phyloP scores from a whole-genome alignment of 2,113 vertebrate species.

The Gambusia holbrooki region DNA sequence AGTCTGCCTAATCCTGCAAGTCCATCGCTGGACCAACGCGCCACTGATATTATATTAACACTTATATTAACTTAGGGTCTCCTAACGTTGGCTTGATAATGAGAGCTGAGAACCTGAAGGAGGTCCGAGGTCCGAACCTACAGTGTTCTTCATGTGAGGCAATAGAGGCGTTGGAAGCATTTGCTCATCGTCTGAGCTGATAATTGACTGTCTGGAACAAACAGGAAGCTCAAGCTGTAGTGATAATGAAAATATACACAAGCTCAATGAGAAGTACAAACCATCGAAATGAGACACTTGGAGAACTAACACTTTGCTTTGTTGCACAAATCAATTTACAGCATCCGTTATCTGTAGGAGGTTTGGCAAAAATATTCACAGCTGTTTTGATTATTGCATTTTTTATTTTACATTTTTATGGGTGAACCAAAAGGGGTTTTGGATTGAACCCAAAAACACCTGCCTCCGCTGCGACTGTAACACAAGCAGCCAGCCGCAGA shows the following conservation, averaged over 20 bases:
- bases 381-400: background rate
- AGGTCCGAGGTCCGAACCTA: background rate
- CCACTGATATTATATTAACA: too few species aligned
- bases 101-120: too few species aligned
- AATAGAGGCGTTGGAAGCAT: too few species aligned
- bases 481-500: conserved; percentile 42
- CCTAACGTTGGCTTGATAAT: too few species aligned
- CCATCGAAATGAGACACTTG: background rate
- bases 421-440: background rate
- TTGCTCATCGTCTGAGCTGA: too few species aligned
- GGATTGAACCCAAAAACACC: conserved; percentile 28
- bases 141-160: background rate
- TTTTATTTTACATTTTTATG: conserved; percentile 1
- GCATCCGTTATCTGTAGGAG: background rate
- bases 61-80: too few species aligned
- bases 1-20: too few species aligned
- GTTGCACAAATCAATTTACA: background rate
- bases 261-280: background rate
- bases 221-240: background rate
- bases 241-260: background rate
- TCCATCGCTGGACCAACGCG: too few species aligned
- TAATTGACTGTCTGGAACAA: background rate
- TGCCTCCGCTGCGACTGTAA: conserved; percentile 31
- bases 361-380: background rate
- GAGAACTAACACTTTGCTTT: background rate